These are phyloP conservation scores for Podarcis siculus DNA, from an alignment of 2,797 vertebrate genomes.

Conservation along the genomic window DNA sequence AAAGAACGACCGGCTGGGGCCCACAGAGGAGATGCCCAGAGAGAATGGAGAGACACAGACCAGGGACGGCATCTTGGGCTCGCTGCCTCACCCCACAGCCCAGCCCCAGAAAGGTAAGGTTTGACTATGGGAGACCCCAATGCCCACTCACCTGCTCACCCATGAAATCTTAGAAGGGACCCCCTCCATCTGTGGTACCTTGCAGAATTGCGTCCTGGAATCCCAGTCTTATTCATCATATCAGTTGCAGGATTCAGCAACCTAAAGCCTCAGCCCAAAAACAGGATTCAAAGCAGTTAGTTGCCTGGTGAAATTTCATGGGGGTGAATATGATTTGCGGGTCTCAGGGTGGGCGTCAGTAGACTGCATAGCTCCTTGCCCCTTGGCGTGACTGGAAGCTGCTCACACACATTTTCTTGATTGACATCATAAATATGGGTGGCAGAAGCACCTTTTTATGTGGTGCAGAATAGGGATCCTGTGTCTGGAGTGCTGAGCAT, in stretches of 20 bases:
- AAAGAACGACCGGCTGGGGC: conserved; percentile 48
- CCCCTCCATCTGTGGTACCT: too few species aligned
- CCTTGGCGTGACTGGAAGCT: not conserved
- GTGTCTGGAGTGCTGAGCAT: not conserved
- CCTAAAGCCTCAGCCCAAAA: not conserved
- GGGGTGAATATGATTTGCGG: not conserved
- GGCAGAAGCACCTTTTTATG: not conserved
- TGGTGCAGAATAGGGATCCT: not conserved
- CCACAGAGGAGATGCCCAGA: conserved; percentile 39
- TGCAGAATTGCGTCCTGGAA: not conserved
- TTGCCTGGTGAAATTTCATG: not conserved
- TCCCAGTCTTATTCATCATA: not conserved
- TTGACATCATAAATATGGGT: not conserved
- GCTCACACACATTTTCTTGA: not conserved
- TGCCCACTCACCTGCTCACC: too few species aligned
- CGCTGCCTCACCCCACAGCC: conserved; percentile 77
- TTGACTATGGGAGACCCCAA: not conserved
- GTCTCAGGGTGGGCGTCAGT: not conserved
- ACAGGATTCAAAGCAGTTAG: not conserved
- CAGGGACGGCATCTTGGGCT: conserved; percentile 75
- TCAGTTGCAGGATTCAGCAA: not conserved
- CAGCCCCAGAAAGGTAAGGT: conserved; percentile 88
- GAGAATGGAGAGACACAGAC: conserved; percentile 72
- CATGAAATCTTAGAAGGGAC: not conserved
- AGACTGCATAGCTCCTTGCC: not conserved